phyloP scores from a whole-genome alignment of 2,113 vertebrate genomes.

The Plecturocebus donacophilus region DNA sequence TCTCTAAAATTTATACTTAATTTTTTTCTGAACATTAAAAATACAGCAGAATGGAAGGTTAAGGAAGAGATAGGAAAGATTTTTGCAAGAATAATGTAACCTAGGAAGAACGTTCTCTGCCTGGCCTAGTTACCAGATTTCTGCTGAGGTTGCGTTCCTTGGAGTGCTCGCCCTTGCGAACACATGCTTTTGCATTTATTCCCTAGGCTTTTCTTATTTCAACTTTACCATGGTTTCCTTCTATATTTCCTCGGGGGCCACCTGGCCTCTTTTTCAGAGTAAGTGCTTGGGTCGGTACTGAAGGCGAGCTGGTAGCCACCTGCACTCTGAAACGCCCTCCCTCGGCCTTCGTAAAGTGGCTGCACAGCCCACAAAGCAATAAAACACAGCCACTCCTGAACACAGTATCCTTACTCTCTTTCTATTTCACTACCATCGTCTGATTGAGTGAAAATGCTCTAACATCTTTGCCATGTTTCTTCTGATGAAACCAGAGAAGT shows the following conservation, averaged over 20 bases:
- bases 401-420: not conserved
- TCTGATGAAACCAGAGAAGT: not conserved
- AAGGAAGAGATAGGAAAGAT: conserved; percentile 18
- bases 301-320: not conserved
- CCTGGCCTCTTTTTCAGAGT: conserved; percentile 67
- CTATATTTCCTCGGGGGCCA: conserved; percentile 53
- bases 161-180: not conserved
- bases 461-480: not conserved
- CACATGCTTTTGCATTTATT: conserved; percentile 56
- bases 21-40: conserved; percentile 38
- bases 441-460: not conserved
- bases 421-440: not conserved
- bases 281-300: not conserved
- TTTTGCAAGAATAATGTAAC: conserved; percentile 58
- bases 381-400: fast-evolving
- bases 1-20: conserved; percentile 39
- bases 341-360: not conserved
- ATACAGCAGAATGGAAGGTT: conserved; percentile 45
- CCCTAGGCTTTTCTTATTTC: conserved; percentile 53
- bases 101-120: not conserved
- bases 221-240: conserved; percentile 10
- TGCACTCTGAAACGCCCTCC: not conserved
- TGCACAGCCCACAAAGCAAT: not conserved
- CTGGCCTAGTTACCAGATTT: conserved; percentile 71
- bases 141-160: conserved; percentile 61